Evolutionary conservation across 1,140 invertebrate species (phyloP).

Genomic region (Heliconius melpomene): DNA sequence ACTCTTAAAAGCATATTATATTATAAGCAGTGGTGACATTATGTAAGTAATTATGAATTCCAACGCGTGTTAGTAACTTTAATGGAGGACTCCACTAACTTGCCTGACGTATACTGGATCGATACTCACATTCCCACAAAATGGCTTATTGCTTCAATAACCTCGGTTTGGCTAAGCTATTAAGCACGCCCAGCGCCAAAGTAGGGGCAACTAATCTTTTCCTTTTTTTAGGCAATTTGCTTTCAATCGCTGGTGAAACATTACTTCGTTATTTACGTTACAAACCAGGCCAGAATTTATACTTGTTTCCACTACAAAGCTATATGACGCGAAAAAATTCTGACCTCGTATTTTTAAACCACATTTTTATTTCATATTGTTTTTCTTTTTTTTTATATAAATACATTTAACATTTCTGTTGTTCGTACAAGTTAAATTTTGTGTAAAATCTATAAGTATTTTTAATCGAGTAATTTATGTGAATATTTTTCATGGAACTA

Average conservation of each 20-base stretch:
- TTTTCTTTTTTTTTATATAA: background rate
- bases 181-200: conserved; percentile 28
- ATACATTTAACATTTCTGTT: background rate
- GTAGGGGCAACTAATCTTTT: conserved; percentile 30
- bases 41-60: background rate
- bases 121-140: conserved; percentile 36
- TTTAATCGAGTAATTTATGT: background rate
- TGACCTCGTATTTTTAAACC: background rate
- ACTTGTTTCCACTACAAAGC: background rate
- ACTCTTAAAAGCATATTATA: too few species aligned
- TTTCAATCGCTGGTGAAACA: conserved; percentile 28
- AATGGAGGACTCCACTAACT: conserved; percentile 14
- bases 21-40: too few species aligned
- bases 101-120: conserved; percentile 31
- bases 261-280: conserved; percentile 9
- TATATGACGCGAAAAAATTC: background rate
- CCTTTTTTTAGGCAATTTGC: conserved; percentile 30
- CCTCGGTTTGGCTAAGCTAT: conserved; percentile 40
- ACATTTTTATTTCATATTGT: background rate
- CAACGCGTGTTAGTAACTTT: background rate
- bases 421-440: background rate
- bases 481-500: background rate
- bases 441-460: background rate
- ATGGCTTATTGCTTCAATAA: conserved; percentile 39
- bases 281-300: background rate